Evolutionary conservation across 2,888 invertebrate species (phyloP), one percentile per base, ranked within the genome.

Genomic region (Drosophila yooni): DNA sequence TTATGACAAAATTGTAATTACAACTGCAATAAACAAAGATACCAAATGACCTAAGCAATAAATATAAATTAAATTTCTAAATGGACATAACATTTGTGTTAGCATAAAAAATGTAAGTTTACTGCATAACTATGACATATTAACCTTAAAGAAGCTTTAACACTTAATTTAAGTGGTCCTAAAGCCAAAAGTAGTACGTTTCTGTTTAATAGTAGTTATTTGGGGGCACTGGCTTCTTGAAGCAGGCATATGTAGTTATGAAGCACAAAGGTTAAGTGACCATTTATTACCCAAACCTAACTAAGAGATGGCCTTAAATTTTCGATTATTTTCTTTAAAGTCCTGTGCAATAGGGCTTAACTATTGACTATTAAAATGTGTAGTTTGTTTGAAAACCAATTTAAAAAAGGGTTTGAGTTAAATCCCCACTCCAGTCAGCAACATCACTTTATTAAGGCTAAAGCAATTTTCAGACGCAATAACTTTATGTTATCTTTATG

Each of bases 31-130:
- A 70, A 88, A 84, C 27, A 60, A 54, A 64, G 62, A 72, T 76
- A 79, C 58, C 67, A 76, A 70, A 88, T 69, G 66, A 59, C 70
- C 51, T 75, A 60, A 71, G 58, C 48, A 59, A 83, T 72, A 82
- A 81, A 70, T 81, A 62, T 58, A 58, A 38, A 51, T 53, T 33
- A 57, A 66, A 81, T 83, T 82, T 52, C 40, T 21, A 40, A 43
- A 58, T 36, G 46, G 58, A 50, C 61, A 43, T n/a, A 31, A 11
- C 38, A 58, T 74, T 53, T 62, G 54, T 40, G 38, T 58, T 25
- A 11, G 58, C 52, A 33, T n/a, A 52, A 43, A 43, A 53, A 43
- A 61, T 25, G 11, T 46, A 4, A 59, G 53, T 71, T 75, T 61
- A 76, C 34, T 61, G 65, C 65, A 31, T 31, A 54, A 50, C 27